These are phyloP conservation scores for Mythimna loreyi DNA, from an alignment of 2,888 invertebrate genomes.

Conservation along the genomic window DNA sequence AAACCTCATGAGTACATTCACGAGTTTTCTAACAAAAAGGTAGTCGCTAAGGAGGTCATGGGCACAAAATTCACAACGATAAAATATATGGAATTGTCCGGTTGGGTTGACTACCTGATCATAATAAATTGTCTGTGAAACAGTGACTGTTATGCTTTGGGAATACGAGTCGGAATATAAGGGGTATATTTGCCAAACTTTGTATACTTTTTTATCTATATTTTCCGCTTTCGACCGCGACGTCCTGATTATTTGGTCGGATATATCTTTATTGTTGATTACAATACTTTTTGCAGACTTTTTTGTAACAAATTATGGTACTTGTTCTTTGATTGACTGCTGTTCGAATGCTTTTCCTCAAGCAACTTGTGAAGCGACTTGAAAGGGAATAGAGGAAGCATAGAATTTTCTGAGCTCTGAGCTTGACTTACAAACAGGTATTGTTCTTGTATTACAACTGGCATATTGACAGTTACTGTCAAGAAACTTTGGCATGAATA, in stretches of 20 bases:
- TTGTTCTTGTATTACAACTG: background rate
- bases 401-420: background rate
- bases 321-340: too few species aligned
- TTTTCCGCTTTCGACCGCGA: background rate
- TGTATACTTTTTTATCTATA: conserved; percentile 12
- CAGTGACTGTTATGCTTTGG: conserved; percentile 27
- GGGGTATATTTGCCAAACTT: background rate
- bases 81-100: conserved; percentile 45
- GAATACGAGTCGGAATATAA: conserved; percentile 16
- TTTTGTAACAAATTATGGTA: background rate
- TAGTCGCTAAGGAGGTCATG: conserved; percentile 35
- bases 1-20: conserved; percentile 12
- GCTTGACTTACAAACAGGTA: background rate
- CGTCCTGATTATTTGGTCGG: conserved; percentile 1
- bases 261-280: conserved; percentile 7
- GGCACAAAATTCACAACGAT: conserved; percentile 42
- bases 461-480: background rate
- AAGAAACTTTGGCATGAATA: too few species aligned
- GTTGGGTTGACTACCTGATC: conserved; percentile 49
- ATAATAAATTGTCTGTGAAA: conserved; percentile 56
- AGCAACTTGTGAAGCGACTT: too few species aligned
- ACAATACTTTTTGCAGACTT: background rate
- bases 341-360: too few species aligned
- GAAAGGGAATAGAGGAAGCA: too few species aligned
- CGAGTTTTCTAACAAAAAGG: conserved; percentile 13